phyloP scores from a whole-genome alignment of 1,140 invertebrate species.

The Polyergus mexicanus region DNA sequence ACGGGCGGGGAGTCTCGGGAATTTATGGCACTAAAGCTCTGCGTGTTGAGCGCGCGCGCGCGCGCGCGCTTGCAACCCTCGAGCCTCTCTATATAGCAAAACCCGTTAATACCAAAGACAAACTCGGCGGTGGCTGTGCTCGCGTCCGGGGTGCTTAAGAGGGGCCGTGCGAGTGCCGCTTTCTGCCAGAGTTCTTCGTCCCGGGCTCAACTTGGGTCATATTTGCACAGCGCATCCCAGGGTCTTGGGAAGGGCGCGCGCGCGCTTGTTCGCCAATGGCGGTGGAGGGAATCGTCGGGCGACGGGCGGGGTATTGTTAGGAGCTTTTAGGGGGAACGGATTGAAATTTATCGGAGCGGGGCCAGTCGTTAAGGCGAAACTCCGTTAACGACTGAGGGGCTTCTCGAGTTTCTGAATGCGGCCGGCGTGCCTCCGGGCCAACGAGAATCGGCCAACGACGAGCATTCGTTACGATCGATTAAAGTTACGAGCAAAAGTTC shows the following conservation, averaged over 20 bases:
- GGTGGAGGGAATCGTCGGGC: background rate
- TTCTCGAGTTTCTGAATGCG: conserved; percentile 61
- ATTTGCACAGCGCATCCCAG: conserved; percentile 67
- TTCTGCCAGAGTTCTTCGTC: conserved; percentile 66
- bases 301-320: background rate
- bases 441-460: conserved; percentile 22
- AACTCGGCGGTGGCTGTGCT: conserved; percentile 76
- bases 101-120: conserved; percentile 84
- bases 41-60: conserved; percentile 1
- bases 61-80: conserved; percentile 48
- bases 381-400: conserved; percentile 64
- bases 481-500: background rate
- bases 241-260: conserved; percentile 39
- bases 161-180: conserved; percentile 54
- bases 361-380: conserved; percentile 66
- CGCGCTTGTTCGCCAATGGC: background rate
- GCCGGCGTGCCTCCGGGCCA: conserved; percentile 42
- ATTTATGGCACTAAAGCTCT: conserved; percentile 80
- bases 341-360: conserved; percentile 72
- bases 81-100: conserved; percentile 69
- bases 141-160: conserved; percentile 47
- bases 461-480: conserved; percentile 60
- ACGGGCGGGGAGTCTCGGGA: conserved; percentile 75
- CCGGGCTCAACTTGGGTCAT: conserved; percentile 66
- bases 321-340: conserved; percentile 23